Evolutionary conservation across 2,797 vertebrate genomes (phyloP).

Genomic region (Cryptoprocta ferox): DNA sequence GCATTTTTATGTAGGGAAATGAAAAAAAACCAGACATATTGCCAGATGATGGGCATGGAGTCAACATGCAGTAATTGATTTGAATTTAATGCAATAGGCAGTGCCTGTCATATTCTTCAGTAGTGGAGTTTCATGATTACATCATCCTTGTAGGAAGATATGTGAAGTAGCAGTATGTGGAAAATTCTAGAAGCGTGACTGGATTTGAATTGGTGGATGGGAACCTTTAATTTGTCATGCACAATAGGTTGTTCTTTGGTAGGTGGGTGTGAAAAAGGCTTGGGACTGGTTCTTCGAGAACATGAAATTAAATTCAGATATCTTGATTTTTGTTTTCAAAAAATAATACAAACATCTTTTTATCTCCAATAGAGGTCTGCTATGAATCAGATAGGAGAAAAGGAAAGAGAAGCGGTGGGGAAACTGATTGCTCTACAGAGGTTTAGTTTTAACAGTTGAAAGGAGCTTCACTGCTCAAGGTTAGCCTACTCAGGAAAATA

Average conservation of each 20-base stretch:
- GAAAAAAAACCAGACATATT: background rate
- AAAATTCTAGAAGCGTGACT: constrained; percentile 11
- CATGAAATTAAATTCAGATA: background rate
- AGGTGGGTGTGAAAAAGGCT: background rate
- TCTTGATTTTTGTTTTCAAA: background rate
- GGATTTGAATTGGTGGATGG: background rate
- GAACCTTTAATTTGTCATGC: background rate
- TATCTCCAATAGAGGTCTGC: background rate
- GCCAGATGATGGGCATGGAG: background rate
- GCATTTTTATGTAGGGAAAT: background rate
- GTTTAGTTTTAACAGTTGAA: background rate
- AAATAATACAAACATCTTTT: background rate
- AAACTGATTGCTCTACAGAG: background rate
- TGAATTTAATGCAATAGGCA: background rate
- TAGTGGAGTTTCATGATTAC: background rate
- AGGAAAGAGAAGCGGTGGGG: background rate
- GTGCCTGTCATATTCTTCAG: background rate
- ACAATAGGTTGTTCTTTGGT: background rate
- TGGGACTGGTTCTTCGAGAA: background rate
- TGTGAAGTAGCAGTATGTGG: background rate
- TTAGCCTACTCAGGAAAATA: background rate
- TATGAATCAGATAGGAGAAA: background rate
- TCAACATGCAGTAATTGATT: background rate
- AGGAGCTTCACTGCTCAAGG: background rate
- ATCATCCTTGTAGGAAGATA: background rate